A percentile compares a stretch with the other conserved stretches of the same genome.
Evolutionary conservation across 2,797 vertebrate species (phyloP).

Genomic region (Schizopygopsis pylzovi): DNA sequence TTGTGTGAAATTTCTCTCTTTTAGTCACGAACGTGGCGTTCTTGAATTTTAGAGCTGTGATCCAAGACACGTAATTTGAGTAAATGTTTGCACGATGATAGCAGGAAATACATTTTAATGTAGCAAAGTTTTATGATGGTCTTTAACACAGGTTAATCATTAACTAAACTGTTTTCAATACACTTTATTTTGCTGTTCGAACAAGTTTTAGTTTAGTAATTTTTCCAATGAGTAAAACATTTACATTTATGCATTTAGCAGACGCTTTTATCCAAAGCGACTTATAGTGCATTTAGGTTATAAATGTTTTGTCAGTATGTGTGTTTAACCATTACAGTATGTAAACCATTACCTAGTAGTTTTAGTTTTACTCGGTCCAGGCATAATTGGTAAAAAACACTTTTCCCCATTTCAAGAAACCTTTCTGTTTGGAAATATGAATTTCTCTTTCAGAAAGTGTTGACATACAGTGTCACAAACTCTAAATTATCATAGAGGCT

Average conservation of each 20-base stretch:
- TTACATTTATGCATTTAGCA: too few relatives aligned
- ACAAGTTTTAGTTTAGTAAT: neutral
- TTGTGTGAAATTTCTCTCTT: slow-evolving; percentile 22
- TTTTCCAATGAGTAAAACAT: neutral
- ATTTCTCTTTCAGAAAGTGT: slow-evolving; percentile 28
- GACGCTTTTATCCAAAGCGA: too few relatives aligned
- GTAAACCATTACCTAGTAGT: slow-evolving; percentile 3
- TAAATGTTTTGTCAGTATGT: too few relatives aligned
- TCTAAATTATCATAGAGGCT: slow-evolving; percentile 15
- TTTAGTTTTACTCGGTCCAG: neutral
- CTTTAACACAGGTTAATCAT: slow-evolving; percentile 34
- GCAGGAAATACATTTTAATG: slow-evolving; percentile 4
- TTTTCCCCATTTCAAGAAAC: slow-evolving; percentile 12
- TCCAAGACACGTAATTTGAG: slow-evolving; percentile 11
- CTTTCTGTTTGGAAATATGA: slow-evolving; percentile 39
- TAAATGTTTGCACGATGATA: slow-evolving; percentile 27
- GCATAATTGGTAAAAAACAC: neutral
- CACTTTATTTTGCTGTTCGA: slow-evolving; percentile 1
- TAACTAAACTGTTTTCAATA: slow-evolving; percentile 5
- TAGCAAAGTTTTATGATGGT: slow-evolving; percentile 1
- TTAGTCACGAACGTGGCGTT: slow-evolving; percentile 26
- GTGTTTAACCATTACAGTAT: too few relatives aligned
- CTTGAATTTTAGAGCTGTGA: slow-evolving; percentile 35
- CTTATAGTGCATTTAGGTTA: too few relatives aligned
- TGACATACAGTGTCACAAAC: slow-evolving; percentile 34